These are phyloP conservation scores for Pluvianellus socialis DNA, from an alignment of 2,113 vertebrate genomes.

Conservation along the genomic window DNA sequence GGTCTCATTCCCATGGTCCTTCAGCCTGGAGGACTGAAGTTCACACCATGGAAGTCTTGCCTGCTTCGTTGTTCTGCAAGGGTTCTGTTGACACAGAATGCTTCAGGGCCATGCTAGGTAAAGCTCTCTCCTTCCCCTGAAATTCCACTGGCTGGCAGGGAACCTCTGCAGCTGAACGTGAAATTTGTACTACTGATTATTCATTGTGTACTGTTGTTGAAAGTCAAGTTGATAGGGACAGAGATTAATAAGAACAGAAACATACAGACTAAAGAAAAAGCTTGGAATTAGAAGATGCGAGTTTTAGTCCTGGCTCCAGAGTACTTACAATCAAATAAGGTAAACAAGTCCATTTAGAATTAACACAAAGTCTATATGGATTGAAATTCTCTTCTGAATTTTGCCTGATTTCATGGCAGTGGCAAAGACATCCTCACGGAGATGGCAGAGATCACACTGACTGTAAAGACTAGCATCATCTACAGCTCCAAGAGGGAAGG, in stretches of 20 bases:
- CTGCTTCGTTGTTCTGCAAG: background rate
- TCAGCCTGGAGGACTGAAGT: background rate
- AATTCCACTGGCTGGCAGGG: background rate
- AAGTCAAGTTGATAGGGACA: background rate
- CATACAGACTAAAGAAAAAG: background rate
- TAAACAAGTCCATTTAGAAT: background rate
- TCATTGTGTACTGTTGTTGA: background rate
- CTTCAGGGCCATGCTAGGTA: background rate
- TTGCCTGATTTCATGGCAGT: accelerated
- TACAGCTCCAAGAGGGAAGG: background rate
- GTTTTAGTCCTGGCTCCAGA: background rate
- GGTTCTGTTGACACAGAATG: background rate
- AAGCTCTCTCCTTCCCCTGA: background rate
- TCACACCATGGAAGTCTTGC: background rate
- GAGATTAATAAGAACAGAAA: background rate
- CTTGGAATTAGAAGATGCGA: background rate
- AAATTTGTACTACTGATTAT: background rate
- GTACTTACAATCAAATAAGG: background rate
- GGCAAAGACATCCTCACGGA: background rate
- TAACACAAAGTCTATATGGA: background rate
- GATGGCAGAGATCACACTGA: background rate
- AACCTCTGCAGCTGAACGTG: background rate
- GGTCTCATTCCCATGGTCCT: background rate
- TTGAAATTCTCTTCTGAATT: background rate
- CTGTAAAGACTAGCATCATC: background rate